Evolutionary conservation across 2,797 vertebrate genomes (phyloP).

Genomic region (Okamejei kenojei): DNA sequence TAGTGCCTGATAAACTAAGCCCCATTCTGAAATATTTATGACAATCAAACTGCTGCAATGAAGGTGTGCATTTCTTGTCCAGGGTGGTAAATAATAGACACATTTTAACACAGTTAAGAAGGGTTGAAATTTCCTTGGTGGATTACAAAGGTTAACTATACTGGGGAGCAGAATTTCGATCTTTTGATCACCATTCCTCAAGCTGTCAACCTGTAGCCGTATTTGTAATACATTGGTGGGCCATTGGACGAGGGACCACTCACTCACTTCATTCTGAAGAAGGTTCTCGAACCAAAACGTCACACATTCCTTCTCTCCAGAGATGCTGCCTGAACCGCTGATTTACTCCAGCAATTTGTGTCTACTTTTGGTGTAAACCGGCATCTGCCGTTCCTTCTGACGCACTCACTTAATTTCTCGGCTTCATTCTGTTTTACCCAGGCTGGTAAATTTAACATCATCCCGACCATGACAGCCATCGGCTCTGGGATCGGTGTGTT

Average conservation of each 20-base stretch:
- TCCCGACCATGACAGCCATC: slow-evolving; percentile 88
- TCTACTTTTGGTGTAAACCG: no score
- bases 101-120: no score
- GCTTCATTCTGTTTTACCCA: slow-evolving; percentile 47
- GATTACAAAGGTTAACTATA: background rate
- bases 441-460: slow-evolving; percentile 94
- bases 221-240: background rate
- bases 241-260: background rate
- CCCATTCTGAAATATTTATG: background rate
- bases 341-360: no score
- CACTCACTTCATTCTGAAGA: background rate
- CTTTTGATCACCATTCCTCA: slow-evolving; percentile 39
- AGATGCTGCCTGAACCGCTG: no score
- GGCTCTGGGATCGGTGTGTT: slow-evolving; percentile 97
- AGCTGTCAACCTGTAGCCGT: background rate
- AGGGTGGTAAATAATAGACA: background rate
- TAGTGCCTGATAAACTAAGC: background rate
- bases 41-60: background rate
- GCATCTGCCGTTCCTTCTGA: no score
- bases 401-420: no score
- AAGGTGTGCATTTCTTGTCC: background rate
- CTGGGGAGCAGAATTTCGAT: background rate
- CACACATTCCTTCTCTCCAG: no score
- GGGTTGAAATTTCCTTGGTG: no score
- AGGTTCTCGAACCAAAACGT: no score